Percentiles rank a stretch among this genome's conserved stretches.
phyloP scores from a whole-genome alignment of 1,140 invertebrate species.

The Oryctes rhinoceros region DNA sequence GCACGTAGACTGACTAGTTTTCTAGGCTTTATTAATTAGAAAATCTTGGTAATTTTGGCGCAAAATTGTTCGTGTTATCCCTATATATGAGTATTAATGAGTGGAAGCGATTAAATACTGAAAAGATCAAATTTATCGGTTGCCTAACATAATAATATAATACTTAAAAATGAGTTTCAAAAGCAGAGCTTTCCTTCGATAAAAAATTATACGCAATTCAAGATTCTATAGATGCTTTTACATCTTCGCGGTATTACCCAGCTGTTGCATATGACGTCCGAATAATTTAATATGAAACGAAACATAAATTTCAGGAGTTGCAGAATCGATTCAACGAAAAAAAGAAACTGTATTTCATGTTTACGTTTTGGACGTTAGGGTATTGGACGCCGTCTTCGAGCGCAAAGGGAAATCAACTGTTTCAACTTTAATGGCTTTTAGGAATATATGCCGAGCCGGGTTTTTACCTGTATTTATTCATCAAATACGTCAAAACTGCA shows the following conservation, averaged over 20 bases:
- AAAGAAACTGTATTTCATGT: too few relatives aligned
- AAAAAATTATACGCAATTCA: background rate
- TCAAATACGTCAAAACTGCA: background rate
- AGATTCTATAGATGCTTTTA: background rate
- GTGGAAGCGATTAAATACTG: too few relatives aligned
- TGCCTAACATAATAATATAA: too few relatives aligned
- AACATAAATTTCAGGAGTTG: background rate
- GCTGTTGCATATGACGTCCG: background rate
- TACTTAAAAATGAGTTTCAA: too few relatives aligned
- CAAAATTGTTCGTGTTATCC: too few relatives aligned
- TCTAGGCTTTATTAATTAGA: too few relatives aligned
- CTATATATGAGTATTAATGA: too few relatives aligned
- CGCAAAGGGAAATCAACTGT: background rate
- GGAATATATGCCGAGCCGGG: background rate
- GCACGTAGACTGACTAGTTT: too few relatives aligned
- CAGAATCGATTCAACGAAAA: background rate
- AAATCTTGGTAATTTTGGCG: too few relatives aligned
- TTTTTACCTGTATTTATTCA: background rate
- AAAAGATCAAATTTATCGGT: too few relatives aligned
- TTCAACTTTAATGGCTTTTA: slow-evolving; percentile 4
- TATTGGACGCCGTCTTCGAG: background rate
- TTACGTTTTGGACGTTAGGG: too few relatives aligned
- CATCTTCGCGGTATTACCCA: background rate
- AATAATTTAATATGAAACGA: background rate
- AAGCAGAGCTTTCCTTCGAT: background rate